phyloP scores from a whole-genome alignment of 23 tunicate genomes.

The Ciona savignyi region DNA sequence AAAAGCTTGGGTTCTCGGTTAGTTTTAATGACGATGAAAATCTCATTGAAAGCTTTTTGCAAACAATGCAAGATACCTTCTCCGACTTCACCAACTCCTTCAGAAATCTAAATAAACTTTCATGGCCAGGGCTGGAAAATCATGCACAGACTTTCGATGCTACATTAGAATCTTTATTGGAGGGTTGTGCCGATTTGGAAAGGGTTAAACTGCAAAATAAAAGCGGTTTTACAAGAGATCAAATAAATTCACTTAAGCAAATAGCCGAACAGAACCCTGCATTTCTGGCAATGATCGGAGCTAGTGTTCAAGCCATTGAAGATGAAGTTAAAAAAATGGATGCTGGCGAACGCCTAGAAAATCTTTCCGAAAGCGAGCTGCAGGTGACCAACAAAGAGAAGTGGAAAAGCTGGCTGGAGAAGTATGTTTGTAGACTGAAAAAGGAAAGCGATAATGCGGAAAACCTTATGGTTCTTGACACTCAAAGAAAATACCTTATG shows the following conservation, averaged over 20 bases:
- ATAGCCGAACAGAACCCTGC: conserved; percentile 40
- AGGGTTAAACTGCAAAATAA: too few species aligned
- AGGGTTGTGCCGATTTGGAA: conserved; percentile 28
- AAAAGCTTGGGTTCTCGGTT: too few species aligned
- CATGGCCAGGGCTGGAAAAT: conserved; percentile 14
- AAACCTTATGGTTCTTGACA: too few species aligned
- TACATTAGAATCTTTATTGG: conserved; percentile 8
- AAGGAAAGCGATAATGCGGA: too few species aligned
- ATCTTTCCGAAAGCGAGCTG: conserved; percentile 21
- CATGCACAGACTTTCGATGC: conserved; percentile 19
- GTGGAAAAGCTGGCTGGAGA: conserved; percentile 54
- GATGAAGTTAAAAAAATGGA: conserved; percentile 55
- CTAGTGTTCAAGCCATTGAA: conserved; percentile 38
- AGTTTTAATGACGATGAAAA: conserved; percentile 17
- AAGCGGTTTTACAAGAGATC: too few species aligned
- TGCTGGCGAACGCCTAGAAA: conserved; percentile 14
- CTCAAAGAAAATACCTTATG: too few species aligned
- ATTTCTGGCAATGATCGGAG: conserved; percentile 51
- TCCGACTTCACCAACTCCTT: conserved; percentile 83
- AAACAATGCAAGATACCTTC: conserved; percentile 31
- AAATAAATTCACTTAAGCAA: conserved; percentile 20
- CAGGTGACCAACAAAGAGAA: conserved; percentile 16
- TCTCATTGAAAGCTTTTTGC: neutral
- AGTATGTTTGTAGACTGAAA: conserved; percentile 27
- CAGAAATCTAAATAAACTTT: conserved; percentile 25